phyloP scores from a whole-genome alignment of 1,140 invertebrate species.

The Belonocnema kinseyi region DNA sequence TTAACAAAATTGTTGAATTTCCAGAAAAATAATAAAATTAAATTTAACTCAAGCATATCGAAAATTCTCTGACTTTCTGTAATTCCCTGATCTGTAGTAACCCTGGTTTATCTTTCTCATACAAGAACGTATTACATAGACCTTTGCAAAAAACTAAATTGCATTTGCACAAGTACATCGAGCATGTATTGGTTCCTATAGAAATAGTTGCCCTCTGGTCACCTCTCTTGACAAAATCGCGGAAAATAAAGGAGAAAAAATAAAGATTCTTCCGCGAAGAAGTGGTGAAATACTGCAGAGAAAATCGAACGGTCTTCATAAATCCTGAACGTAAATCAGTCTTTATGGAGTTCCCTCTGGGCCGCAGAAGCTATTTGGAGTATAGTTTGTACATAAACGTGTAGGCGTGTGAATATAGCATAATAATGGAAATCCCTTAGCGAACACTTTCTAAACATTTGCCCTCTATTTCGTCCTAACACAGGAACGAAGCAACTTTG shows the following conservation, averaged over 20 bases:
- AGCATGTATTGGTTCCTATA: not conserved
- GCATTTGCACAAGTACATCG: constrained; percentile 13
- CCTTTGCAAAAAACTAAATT: constrained; percentile 32
- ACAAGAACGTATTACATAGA: not conserved
- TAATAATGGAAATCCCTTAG: constrained; percentile 40
- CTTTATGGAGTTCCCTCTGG: constrained; percentile 67
- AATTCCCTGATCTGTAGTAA: too few species aligned
- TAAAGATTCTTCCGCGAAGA: constrained; percentile 48
- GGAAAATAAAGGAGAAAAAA: constrained; percentile 43
- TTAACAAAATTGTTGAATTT: too few species aligned
- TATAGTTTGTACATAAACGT: constrained; percentile 39
- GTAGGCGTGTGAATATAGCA: constrained; percentile 35
- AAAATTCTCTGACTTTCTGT: too few species aligned
- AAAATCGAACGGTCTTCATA: constrained; percentile 72
- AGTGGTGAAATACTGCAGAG: constrained; percentile 66
- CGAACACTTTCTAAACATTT: too few species aligned
- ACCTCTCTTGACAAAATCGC: not conserved
- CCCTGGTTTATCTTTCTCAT: too few species aligned
- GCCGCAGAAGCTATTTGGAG: constrained; percentile 59
- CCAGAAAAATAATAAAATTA: too few species aligned
- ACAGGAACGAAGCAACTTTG: constrained; percentile 33
- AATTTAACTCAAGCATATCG: too few species aligned
- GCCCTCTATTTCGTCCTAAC: too few species aligned
- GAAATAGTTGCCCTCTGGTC: not conserved
- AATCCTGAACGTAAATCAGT: constrained; percentile 72